Evolutionary conservation across 2,113 vertebrate species (phyloP).

Genomic region (Pelecanoides urinatrix): DNA sequence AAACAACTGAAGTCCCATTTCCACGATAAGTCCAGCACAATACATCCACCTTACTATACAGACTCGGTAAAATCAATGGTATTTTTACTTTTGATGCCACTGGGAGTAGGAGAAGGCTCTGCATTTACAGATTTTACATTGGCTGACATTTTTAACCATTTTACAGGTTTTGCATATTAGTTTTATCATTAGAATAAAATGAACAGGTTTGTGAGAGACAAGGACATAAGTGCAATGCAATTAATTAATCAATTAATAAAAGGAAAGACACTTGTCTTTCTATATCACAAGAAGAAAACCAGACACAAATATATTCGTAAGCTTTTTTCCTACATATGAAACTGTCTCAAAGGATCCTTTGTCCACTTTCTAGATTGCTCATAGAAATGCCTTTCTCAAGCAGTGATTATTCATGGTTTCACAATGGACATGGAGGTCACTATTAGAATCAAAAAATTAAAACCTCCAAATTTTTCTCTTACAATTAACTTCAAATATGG

Average conservation of each 20-base stretch:
- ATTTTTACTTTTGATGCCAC: background rate
- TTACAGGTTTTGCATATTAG: background rate
- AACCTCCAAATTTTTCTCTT: slow-evolving; percentile 36
- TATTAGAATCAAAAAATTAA: slow-evolving; percentile 14
- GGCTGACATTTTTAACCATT: background rate
- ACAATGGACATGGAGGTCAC: slow-evolving; percentile 34
- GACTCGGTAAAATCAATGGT: background rate
- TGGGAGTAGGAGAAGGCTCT: background rate
- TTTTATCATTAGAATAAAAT: background rate
- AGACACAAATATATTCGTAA: background rate
- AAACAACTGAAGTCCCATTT: background rate
- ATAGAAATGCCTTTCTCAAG: slow-evolving; percentile 31
- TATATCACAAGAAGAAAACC: background rate
- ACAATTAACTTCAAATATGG: slow-evolving; percentile 40
- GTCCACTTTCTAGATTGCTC: slow-evolving; percentile 23
- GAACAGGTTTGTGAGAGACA: background rate
- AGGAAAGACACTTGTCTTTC: background rate
- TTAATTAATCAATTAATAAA: background rate
- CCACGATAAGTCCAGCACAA: background rate
- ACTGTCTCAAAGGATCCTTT: slow-evolving; percentile 23
- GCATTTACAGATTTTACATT: background rate
- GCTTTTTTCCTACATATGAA: background rate
- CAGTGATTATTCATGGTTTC: slow-evolving; percentile 50
- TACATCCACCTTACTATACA: background rate
- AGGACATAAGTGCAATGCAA: background rate